These are phyloP conservation scores for Corythornis madagascariensis DNA, from an alignment of 2,113 vertebrate species.

Conservation along the genomic window DNA sequence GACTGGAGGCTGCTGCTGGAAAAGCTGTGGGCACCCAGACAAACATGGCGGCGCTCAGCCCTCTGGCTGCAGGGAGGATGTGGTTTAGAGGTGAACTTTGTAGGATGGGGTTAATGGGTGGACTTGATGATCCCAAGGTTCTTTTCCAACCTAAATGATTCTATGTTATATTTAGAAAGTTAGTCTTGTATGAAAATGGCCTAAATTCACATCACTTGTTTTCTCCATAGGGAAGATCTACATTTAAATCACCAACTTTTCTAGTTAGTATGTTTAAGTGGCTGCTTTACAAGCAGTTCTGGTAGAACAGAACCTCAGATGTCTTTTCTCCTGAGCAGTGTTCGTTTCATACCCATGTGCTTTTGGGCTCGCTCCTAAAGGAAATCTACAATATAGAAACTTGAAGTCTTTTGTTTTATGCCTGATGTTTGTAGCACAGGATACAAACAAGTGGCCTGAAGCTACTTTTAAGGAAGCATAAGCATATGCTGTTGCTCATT, in stretches of 20 bases:
- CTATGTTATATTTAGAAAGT: background rate
- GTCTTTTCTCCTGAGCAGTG: background rate
- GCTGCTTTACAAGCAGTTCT: background rate
- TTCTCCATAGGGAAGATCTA: background rate
- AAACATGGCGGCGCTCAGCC: too few species aligned
- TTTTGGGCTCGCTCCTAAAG: background rate
- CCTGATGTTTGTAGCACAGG: background rate
- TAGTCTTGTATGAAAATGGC: background rate
- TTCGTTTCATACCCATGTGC: background rate
- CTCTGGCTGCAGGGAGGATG: too few species aligned
- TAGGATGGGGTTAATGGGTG: too few species aligned
- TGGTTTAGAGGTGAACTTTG: too few species aligned
- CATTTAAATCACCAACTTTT: background rate
- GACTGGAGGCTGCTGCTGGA: too few species aligned
- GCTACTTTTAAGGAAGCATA: constrained; percentile 54
- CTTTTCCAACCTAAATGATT: too few species aligned
- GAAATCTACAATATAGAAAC: background rate
- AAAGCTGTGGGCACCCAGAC: too few species aligned
- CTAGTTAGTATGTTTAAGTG: background rate
- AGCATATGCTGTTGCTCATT: background rate
- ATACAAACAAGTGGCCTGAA: background rate
- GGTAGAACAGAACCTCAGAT: background rate
- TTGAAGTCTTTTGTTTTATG: background rate
- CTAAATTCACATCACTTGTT: background rate
- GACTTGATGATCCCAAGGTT: too few species aligned